These are phyloP conservation scores for Tromatobia lineatoria DNA, from an alignment of 2,888 invertebrate genomes.

Conservation along the genomic window DNA sequence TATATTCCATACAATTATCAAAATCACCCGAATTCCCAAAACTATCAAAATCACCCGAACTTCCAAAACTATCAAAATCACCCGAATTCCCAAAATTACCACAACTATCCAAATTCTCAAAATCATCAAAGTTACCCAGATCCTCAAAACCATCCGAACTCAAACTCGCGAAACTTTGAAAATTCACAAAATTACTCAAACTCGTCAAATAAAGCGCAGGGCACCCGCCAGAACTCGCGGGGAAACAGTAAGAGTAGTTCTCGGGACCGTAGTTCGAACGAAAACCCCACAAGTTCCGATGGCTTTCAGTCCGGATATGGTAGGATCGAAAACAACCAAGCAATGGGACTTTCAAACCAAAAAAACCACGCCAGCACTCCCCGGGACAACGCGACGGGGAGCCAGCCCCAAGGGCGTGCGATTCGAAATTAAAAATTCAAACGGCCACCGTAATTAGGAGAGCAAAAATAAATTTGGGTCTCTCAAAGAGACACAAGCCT, in stretches of 20 bases:
- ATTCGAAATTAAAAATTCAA: background rate
- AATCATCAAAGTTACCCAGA: background rate
- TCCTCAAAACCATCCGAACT: too few species aligned
- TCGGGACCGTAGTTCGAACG: too few species aligned
- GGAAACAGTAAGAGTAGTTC: too few species aligned
- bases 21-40: background rate
- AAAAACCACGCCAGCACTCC: background rate
- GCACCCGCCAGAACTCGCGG: too few species aligned
- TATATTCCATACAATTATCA: background rate
- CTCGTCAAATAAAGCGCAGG: too few species aligned
- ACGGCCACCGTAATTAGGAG: background rate
- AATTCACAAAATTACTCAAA: too few species aligned
- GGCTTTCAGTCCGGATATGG: too few species aligned
- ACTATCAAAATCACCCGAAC: background rate
- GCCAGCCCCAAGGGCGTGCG: constrained; percentile 5
- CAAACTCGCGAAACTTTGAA: too few species aligned
- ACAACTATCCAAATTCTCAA: too few species aligned
- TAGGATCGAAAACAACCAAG: background rate
- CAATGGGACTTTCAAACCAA: background rate
- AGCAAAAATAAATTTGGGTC: background rate
- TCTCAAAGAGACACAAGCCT: constrained; percentile 10
- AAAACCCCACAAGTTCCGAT: too few species aligned
- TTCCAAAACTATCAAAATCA: too few species aligned
- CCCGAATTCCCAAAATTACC: too few species aligned
- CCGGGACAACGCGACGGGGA: constrained; percentile 27